Evolutionary conservation across 1,140 invertebrate species (phyloP), one percentile per base, ranked within the genome.

Genomic region (Neuroterus valhalla): DNA sequence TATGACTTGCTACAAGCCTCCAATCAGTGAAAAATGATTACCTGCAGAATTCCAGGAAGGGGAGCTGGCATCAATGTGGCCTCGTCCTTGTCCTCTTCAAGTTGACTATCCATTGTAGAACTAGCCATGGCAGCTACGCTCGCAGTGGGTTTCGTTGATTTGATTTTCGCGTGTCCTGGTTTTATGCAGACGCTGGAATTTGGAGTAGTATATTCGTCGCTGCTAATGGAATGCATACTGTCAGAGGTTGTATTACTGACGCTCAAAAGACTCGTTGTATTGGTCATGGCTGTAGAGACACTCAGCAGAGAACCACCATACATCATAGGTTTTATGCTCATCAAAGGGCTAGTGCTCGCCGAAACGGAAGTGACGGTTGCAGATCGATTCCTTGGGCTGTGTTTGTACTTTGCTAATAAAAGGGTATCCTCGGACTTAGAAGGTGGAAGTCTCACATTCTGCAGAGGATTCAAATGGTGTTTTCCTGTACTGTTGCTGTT

Each of bases 371-470:
- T 91, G 62, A 91, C 88, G 1, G 91, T 91, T 15, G 90, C 90
- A 4, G 91, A 90, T 62, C 90, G 89, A 50, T 90, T 91, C 77
- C 90, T 90, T 0, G 91, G 91, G 71, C 91, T 91, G 2, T 92
- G 89, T 68, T 93, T 91, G 81, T 93, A 91, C 75, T 91, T 91
- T 0, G 86, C 84, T 3, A 92, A 84, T 2, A 94, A 92, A 19
- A 96, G 81, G 0, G 93, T 94, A 79, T 96, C 95, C 84, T 96
- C 95, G 73, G 94, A 96, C 42, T 93, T 91, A 0, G 95, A 96
- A 0, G 94, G 94, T 0, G 94, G 93, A 45, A 95, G 85, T 31
- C 93, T 88, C 10, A 76, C 52, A 26, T 85, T 86, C 17, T 83
- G 81, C 38, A 84, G 26, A 2, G 83, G 84, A 66, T 81, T 42